Base-by-base conservation (phyloP, 1,140 invertebrate genomes). In the Dryas iulia region DNA sequence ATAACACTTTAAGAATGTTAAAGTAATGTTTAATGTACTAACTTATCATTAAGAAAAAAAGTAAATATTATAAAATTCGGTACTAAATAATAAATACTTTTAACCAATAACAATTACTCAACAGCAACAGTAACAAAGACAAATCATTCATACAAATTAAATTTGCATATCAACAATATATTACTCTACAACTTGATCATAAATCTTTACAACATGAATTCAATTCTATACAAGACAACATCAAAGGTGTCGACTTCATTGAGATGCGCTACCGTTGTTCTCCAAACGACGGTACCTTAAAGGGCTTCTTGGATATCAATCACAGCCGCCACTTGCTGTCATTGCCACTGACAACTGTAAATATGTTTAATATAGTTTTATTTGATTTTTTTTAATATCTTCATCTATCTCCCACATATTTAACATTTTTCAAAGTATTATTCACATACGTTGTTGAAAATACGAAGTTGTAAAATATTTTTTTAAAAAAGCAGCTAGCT, bases 241-340 rank as follows among this genome's bases (percentile, higher is more conserved):
- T 66, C 57, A 52, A 66, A 30, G n/a, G 26, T 10, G 31, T n/a
- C 23, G 24, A 23, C 62, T 60, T 71, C 69, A 62, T 71, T 71
- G 64, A 21, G 58, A 66, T 71, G 64, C 69, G 52, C 52, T n/a
- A 25, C 33, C 26, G 24, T n/a, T 24, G 35, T 57, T 47, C 24
- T 56, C 24, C 57, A 62, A 59, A 53, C 35, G 63, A 21, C 63
- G 59, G 58, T 54, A 54, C 59, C 69, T 61, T 58, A 64, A 69
- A 66, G 35, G 63, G 59, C 26, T 14, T n/a, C 39, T 25, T 57
- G 23, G 47, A 31, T 47, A 47, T 60, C 69, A 71, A 63, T 72
- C 59, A 71, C 54, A 24, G 23, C 14, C 7, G n/a, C 35, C n/a
- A 47, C 35, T 47, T 47, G 14, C 5, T 18, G 14, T 47, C 35